phyloP scores from a whole-genome alignment of 2,113 vertebrate genomes.

The Elephas maximus region DNA sequence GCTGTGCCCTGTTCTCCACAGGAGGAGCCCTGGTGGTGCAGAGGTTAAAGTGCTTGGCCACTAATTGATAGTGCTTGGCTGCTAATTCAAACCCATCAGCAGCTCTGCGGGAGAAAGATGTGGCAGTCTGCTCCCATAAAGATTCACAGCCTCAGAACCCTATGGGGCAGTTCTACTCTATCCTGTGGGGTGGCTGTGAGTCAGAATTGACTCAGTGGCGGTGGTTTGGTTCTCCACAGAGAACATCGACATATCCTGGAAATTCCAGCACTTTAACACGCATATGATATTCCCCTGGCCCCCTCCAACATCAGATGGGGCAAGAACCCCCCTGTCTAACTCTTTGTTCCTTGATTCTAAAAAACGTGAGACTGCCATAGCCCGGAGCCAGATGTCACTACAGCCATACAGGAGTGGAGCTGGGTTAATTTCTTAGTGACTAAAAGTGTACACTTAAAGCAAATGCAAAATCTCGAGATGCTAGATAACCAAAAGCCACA shows the following conservation, averaged over 20 bases:
- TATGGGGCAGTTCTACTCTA: too few relatives aligned
- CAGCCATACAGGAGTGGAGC: background rate
- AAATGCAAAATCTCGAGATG: background rate
- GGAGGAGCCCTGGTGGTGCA: background rate
- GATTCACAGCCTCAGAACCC: too few relatives aligned
- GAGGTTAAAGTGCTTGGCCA: too few relatives aligned
- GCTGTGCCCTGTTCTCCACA: background rate
- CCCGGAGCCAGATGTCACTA: background rate
- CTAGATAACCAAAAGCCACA: background rate
- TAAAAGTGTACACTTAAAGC: background rate
- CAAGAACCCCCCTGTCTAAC: background rate
- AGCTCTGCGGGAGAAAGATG: too few relatives aligned
- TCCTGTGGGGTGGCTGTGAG: too few relatives aligned
- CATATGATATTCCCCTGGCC: background rate
- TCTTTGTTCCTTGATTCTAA: background rate
- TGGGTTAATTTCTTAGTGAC: background rate
- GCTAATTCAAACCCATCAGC: too few relatives aligned
- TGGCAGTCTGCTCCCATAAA: too few relatives aligned
- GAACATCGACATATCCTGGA: too few relatives aligned
- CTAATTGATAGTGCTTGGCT: too few relatives aligned
- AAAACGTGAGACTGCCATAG: background rate
- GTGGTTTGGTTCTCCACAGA: background rate
- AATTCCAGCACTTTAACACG: background rate
- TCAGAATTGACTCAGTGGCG: too few relatives aligned
- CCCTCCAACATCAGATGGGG: background rate